Conservation (phyloP, 2,113 vertebrate genomes). For the Zeus faber region DNA sequence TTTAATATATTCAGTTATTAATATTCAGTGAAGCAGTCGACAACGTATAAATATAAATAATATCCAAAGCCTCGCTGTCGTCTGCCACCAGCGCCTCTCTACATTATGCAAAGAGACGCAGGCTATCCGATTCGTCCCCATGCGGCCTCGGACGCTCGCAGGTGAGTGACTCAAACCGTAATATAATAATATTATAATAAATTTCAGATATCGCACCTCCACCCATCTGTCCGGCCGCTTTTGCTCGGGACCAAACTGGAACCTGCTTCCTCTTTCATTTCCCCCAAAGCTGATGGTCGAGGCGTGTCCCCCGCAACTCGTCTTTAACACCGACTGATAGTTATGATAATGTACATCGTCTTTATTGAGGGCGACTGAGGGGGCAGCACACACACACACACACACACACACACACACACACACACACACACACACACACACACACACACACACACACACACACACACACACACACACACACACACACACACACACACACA, state of each 20-base stretch:
- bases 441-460: constrained; percentile 6
- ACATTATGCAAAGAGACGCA: not conserved
- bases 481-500: constrained; percentile 2
- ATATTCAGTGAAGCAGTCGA: no score
- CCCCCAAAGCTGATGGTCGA: constrained; percentile 59
- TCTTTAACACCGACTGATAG: constrained; percentile 64
- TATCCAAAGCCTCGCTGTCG: not conserved
- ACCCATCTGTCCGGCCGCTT: constrained; percentile 21
- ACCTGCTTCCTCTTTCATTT: constrained; percentile 68
- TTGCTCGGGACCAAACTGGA: constrained; percentile 51
- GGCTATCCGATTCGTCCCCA: not conserved
- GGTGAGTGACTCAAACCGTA: constrained; percentile 61
- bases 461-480: not conserved
- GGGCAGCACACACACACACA: not conserved
- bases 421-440: constrained; percentile 9
- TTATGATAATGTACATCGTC: constrained; percentile 70
- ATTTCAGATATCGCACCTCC: constrained; percentile 40
- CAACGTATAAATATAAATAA: not conserved
- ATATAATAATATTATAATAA: constrained; percentile 57
- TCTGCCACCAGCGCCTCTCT: not conserved
- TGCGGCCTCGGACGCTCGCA: constrained; percentile 17
- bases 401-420: constrained; percentile 4
- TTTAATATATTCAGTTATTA: not conserved
- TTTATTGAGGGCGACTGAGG: constrained; percentile 70
- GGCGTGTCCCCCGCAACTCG: constrained; percentile 31